Percentiles rank a stretch among this genome's conserved stretches.
phyloP scores from a whole-genome alignment of 2,888 invertebrate species.

The Chaetoderma sp. region DNA sequence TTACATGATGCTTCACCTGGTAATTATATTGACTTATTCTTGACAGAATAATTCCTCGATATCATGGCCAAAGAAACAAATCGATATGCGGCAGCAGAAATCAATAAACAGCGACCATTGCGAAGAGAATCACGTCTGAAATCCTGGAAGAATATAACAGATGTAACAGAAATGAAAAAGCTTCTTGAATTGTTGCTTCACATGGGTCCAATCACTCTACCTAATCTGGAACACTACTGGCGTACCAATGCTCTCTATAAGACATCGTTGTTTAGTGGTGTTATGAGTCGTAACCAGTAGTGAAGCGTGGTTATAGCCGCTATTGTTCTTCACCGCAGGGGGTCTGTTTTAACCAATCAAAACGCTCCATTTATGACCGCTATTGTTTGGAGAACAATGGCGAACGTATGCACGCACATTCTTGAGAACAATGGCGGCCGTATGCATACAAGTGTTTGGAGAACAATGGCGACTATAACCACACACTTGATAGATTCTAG shows the following conservation, averaged over 20 bases:
- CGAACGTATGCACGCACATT: no score
- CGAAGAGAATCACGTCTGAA: conserved; percentile 1
- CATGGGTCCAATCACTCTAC: conserved; percentile 1
- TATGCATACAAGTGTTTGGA: no score
- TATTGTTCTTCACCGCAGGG: no score
- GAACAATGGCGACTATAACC: no score
- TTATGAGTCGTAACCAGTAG: conserved; percentile 6
- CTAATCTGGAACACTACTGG: conserved; percentile 12
- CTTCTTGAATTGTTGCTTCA: conserved; percentile 3
- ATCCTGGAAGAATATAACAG: conserved; percentile 1
- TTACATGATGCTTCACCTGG: no score
- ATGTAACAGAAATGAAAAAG: conserved; percentile 10
- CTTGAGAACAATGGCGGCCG: no score
- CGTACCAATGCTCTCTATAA: not conserved
- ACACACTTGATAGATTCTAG: no score
- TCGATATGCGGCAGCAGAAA: not conserved
- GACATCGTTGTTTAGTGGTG: not conserved
- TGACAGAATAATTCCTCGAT: not conserved
- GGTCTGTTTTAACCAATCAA: no score
- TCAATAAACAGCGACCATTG: not conserved
- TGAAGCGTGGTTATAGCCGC: no score
- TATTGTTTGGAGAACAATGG: no score
- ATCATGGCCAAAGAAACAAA: conserved; percentile 2
- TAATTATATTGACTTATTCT: conserved; percentile 1
- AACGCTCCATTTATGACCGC: no score